Conservation (phyloP, 1,140 invertebrate genomes). For the Hylaeus anthracinus region DNA sequence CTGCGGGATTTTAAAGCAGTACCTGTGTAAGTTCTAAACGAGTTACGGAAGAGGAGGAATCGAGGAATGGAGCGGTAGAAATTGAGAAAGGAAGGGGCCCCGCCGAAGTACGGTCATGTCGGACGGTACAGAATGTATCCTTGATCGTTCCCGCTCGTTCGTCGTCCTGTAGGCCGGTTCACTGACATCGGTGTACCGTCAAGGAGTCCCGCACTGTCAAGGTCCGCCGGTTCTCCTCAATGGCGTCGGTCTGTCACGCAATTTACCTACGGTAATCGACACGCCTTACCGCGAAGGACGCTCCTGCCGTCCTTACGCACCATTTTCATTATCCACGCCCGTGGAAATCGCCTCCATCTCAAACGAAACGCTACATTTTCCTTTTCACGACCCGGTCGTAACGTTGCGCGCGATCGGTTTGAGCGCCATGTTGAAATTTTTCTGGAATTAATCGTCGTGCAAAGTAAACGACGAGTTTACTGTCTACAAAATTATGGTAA, state of each 20-base stretch:
- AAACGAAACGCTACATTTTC: not conserved
- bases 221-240: constrained; percentile 70
- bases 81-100: not conserved
- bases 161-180: constrained; percentile 62
- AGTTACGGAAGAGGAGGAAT: no score
- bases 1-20: no score
- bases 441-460: no score
- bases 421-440: no score
- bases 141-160: constrained; percentile 57
- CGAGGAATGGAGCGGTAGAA: no score
- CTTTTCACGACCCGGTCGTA: no score
- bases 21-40: no score
- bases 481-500: no score
- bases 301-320: constrained; percentile 31
- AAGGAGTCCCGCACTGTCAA: constrained; percentile 70
- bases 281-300: constrained; percentile 62
- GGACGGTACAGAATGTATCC: constrained; percentile 50
- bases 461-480: no score
- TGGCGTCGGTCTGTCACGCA: constrained; percentile 65
- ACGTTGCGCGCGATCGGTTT: no score
- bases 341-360: not conserved
- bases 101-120: constrained; percentile 4
- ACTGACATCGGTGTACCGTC: constrained; percentile 63
- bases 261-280: constrained; percentile 69
- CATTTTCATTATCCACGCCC: not conserved